These are phyloP conservation scores for Sebastes schlegelii DNA, from an alignment of 2,113 vertebrate species.

Conservation along the genomic window DNA sequence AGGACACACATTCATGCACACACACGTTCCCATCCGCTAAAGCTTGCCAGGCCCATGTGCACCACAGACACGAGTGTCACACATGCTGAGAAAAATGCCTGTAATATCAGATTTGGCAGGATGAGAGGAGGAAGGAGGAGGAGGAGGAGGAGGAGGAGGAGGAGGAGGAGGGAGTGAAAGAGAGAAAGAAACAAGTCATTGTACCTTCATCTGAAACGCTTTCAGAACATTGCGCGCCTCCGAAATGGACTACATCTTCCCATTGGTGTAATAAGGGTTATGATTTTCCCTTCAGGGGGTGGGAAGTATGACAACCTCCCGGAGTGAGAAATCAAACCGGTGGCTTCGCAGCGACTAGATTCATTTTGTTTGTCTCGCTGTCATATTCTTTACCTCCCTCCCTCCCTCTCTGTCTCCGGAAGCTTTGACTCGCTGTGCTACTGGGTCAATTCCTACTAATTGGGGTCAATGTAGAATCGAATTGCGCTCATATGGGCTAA, in stretches of 20 bases:
- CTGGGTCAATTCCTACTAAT: conserved; percentile 69
- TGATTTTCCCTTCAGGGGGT: conserved; percentile 58
- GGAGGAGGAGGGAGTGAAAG: conserved; percentile 5
- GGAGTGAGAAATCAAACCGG: conserved; percentile 26
- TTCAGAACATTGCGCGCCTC: conserved; percentile 52
- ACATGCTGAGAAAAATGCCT: conserved; percentile 56
- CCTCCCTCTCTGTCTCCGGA: not conserved
- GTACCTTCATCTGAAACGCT: conserved; percentile 22
- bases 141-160: conserved; percentile 14
- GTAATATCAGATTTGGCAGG: conserved; percentile 60
- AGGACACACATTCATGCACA: conserved; percentile 3
- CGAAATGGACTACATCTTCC: conserved; percentile 54
- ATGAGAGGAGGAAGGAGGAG: conserved; percentile 30
- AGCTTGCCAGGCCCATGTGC: conserved; percentile 27
- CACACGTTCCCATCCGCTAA: not conserved
- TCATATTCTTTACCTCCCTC: conserved; percentile 26
- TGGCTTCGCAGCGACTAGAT: conserved; percentile 9
- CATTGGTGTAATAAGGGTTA: conserved; percentile 40
- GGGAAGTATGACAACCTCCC: conserved; percentile 23
- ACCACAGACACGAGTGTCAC: conserved; percentile 29
- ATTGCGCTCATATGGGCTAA: conserved; percentile 65
- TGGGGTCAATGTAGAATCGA: conserved; percentile 72
- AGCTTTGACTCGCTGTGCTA: conserved; percentile 44
- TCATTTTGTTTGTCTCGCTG: conserved; percentile 53
- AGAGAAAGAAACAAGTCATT: conserved; percentile 37